Conservation (phyloP, 2,113 vertebrate genomes). For the Herpetotheres cachinnans region DNA sequence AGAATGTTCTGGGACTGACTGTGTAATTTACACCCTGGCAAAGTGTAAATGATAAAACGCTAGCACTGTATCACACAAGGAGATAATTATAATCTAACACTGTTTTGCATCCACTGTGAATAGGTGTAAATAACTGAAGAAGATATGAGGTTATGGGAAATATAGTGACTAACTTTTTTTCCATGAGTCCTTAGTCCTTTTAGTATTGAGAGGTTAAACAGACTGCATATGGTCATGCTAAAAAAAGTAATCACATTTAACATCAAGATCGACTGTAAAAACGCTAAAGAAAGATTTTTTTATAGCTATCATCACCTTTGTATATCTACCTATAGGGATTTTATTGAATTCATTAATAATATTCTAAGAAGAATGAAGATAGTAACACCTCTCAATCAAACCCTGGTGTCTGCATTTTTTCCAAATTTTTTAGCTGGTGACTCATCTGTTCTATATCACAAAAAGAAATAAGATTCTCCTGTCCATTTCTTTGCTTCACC, state of each 20-base stretch:
- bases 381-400: background rate
- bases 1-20: background rate
- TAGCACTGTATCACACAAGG: background rate
- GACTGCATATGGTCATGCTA: background rate
- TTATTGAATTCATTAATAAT: background rate
- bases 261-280: background rate
- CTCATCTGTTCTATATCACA: background rate
- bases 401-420: background rate
- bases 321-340: background rate
- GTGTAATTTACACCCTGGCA: slow-evolving; percentile 1
- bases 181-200: background rate
- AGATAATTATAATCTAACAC: slow-evolving; percentile 3
- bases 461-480: background rate
- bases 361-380: background rate
- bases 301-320: background rate
- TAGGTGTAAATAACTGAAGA: background rate
- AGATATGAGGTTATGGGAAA: background rate
- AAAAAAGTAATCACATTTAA: background rate
- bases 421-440: background rate
- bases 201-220: background rate
- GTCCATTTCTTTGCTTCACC: background rate
- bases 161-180: background rate
- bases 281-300: background rate
- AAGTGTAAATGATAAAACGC: background rate
- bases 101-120: background rate